phyloP scores from a whole-genome alignment of 1,140 invertebrate genomes.

The Pollicipes pollicipes region DNA sequence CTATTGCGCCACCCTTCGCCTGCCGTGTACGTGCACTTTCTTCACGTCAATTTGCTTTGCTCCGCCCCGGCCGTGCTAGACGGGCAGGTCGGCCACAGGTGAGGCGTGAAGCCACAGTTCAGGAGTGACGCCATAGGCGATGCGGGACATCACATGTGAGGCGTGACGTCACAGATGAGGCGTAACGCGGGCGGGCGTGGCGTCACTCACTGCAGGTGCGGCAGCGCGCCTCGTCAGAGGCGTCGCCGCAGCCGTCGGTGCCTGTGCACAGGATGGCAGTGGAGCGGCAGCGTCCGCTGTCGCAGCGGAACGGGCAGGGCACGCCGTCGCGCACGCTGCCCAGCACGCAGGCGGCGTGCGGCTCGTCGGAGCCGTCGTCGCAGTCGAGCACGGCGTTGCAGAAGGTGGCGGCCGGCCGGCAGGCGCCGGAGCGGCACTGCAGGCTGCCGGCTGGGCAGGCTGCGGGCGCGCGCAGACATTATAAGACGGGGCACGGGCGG shows the following conservation, averaged over 20 bases:
- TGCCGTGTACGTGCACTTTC: too few species aligned
- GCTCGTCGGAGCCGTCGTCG: conserved; percentile 66
- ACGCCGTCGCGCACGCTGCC: conserved; percentile 21
- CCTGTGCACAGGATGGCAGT: conserved; percentile 71
- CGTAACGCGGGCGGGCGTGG: too few species aligned
- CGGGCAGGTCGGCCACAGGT: too few species aligned
- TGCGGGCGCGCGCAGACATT: conserved; percentile 11
- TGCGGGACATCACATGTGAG: too few species aligned
- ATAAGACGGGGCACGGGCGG: too few species aligned
- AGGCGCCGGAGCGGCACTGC: conserved; percentile 61
- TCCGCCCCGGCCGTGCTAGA: too few species aligned
- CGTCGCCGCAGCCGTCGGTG: conserved; percentile 72
- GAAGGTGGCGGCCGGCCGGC: conserved; percentile 70
- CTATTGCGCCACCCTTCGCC: too few species aligned
- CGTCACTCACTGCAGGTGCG: conserved; percentile 60
- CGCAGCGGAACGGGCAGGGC: conserved; percentile 55
- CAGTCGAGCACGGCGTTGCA: conserved; percentile 74
- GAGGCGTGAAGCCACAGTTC: too few species aligned
- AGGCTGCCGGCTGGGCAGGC: conserved; percentile 59
- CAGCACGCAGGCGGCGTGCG: conserved; percentile 43
- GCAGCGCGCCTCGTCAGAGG: conserved; percentile 64
- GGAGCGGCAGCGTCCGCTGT: conserved; percentile 66
- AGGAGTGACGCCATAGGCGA: too few species aligned
- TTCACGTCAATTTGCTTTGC: too few species aligned
- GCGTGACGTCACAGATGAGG: too few species aligned